Evolutionary conservation across 2,797 vertebrate species (phyloP), one percentile per base, ranked within the genome.

Genomic region (Hemibagrus guttatus): DNA sequence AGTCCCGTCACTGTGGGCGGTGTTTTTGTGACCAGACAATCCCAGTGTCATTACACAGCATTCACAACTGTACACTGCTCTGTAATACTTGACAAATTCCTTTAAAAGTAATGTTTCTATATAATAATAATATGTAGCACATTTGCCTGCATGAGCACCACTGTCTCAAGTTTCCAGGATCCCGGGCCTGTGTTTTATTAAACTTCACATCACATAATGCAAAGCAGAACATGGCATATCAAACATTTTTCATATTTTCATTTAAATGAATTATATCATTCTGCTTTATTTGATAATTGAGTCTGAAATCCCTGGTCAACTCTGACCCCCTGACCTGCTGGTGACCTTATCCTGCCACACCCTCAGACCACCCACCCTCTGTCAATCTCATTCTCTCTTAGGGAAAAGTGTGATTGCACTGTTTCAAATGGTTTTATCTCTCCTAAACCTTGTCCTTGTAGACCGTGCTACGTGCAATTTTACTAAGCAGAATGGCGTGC

Each of bases 391-490:
- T 64, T 81, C 26, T 82, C 80, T n/a, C 39, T 66, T 42, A 64
- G 59, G 39, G 42, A 46, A 81, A 64, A 49, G 42, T 52, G 80
- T 66, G 79, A 64, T 63, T 64, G 59, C 26, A 12, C 9, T 49
- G 11, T 28, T 66, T 39, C 35, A 6, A 61, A 42, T 16, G 17
- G 85, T 89, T 84, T 87, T 86, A 86, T 89, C 75, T 80, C 88
- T 89, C 87, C 84, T 92, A 75, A 90, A 89, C 87, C 90, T 89
- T 90, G 91, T 90, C 91, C 88, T 81, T 35, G 72, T 83, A 82
- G 75, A 79, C 75, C 8, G 2, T 54, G 81, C 84, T 91, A 91
- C 90, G 89, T 92, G 91, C 90, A n/a, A 66, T 90, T 90, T 72
- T 81, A 89, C 90, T 90, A 72, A 90, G 86, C 85, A 39, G 63